Evolutionary conservation across 2,113 vertebrate genomes (phyloP).

Genomic region (Gyps fulvus): DNA sequence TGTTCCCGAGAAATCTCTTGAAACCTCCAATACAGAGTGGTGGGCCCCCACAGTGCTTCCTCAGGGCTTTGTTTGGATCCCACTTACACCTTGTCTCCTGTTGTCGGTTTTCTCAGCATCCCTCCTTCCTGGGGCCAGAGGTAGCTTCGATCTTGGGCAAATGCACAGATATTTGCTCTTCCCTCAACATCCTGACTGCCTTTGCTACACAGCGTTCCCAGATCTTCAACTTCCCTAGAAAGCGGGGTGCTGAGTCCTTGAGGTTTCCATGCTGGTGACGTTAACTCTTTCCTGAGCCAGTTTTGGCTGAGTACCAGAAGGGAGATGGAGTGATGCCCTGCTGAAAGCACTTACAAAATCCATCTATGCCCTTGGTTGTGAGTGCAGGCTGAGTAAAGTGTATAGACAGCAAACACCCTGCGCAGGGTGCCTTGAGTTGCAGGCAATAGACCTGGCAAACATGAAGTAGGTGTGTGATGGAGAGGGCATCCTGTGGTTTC

Average conservation of each 20-base stretch:
- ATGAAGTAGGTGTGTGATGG: neutral
- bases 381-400: neutral
- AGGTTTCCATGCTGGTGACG: neutral
- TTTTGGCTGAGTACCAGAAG: neutral
- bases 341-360: neutral
- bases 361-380: neutral
- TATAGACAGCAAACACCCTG: neutral
- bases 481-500: neutral
- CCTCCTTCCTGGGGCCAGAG: neutral
- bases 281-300: neutral
- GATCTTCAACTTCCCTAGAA: neutral
- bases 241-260: neutral
- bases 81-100: neutral
- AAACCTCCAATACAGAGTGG: neutral
- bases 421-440: neutral
- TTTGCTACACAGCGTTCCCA: neutral
- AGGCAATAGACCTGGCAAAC: neutral
- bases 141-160: neutral
- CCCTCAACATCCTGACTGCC: neutral
- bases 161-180: neutral
- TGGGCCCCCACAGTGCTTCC: neutral
- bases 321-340: neutral
- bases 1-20: neutral
- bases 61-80: neutral
- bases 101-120: neutral